Evolutionary conservation across 1,140 invertebrate species (phyloP), one percentile per base, ranked within the genome.

Genomic region (Anthonomus grandis): DNA sequence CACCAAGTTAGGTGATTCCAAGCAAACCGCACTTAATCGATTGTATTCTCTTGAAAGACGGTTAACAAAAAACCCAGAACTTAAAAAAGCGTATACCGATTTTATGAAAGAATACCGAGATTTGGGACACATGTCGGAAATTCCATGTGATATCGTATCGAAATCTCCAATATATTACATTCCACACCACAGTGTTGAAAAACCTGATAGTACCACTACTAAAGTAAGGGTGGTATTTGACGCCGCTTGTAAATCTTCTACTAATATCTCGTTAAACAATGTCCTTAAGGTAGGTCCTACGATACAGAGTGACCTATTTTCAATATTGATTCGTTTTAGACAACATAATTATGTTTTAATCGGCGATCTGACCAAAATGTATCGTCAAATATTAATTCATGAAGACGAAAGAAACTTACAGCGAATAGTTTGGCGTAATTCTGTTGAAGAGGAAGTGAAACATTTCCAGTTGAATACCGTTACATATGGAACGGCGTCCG

Each of bases 341-440:
- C 50, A 56, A 13, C 65, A 70, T 49, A 42, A 50, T 21, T 9
- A 9, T 31, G 71, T 65, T 0, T 47, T 75, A 3, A 61, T 59
- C 3, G 67, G 60, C 0, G 76, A 77, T 55, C 69, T 75, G 13
- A 59, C 54, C 25, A 73, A 75, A 65, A 76, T 76, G 70, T 77
- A 71, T 51, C 54, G 73, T 8, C 72, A 74, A 49, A 63, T 76
- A 19, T 18, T 31, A n/a, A 48, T 76, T 2, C 13, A 65, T 52
- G 19, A 50, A 21, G 46, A 57, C 19, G 61, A 76, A 38, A n/a
- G 38, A 22, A 44, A 64, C 18, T 65, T 67, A 42, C 73, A 76
- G 59, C 39, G 65, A 22, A 74, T 77, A 22, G 10, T 76, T 1
- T 77, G 74, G 73, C 44, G 71, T 4, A 12, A 12, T 17, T 17